Base-by-base conservation (phyloP, 2,888 invertebrate genomes). In the Byasa hedistus region DNA sequence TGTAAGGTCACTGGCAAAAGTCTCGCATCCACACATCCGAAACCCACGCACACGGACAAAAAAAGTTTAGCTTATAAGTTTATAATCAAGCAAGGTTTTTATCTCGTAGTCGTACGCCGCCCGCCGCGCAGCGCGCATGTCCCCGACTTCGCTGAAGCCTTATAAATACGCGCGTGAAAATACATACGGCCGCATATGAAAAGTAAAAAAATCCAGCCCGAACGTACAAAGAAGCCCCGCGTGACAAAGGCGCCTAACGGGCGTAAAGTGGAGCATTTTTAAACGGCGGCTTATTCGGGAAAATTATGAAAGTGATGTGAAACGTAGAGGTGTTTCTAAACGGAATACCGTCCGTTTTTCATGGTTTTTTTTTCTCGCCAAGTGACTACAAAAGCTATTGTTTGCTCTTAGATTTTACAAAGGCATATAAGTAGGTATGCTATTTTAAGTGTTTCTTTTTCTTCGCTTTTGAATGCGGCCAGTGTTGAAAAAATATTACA, bases 11-110 rank as follows among this genome's bases (percentile, higher is more conserved):
- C 80, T 79, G 80, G 85, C 84, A 84, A 87, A 80, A 89, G 84
- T 86, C 85, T 83, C 80, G 75, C 77, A 74, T 80, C 78, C 86
- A 85, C 87, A 87, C 84, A 78, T 76, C 79, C 80, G 79, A 79
- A 79, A 78, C 79, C 75, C 83, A 88, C 89, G 82, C 91, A 90
- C 91, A 89, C 89, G 73, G 76, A 82, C 77, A 83, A 87, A 90
- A n/a, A 88, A 91, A 89, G 87, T 89, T 87, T 87, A 90, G 87
- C 91, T 90, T 88, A 90, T 90, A 91, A 91, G 89, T 90, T 91
- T 90, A 90, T 91, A 91, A 90, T 91, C 88, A 91, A 89, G 85
- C 87, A 83, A 81, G 84, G 91, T 91, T 91, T 91, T 91, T 91
- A 91, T 91, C 91, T 89, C 83, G 89, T 90, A 91, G 91, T 91